Evolutionary conservation across 2,113 vertebrate genomes (phyloP), one percentile per base, ranked within the genome.

Genomic region (Pollimyrus isidori): DNA sequence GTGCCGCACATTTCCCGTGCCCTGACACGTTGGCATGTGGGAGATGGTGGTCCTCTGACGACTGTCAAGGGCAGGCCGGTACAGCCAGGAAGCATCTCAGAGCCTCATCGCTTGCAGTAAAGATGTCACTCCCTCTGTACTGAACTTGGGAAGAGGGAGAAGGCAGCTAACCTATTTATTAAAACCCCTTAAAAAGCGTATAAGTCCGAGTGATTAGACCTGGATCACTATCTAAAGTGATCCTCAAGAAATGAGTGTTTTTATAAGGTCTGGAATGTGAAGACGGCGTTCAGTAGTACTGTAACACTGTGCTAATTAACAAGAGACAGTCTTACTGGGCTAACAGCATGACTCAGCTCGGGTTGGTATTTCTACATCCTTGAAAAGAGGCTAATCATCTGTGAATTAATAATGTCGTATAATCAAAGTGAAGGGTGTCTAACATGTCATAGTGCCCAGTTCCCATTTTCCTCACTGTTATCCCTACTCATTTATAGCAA

Each of bases 261-360:
- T 87, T 39, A 45, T 65, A 87, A 62, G 52, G 56, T 87, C 56
- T 93, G 92, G 91, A 84, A 89, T 88, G 91, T 93, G 93, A 93
- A 93, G 93, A 92, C 91, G 93, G 90, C 90, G 92, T 89, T 92
- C 92, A 89, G 91, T 92, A 94, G 93, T 93, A 94, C 95, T 94
- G 95, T 95, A 94, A 94, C 94, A 94, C 93, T 92, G 92, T 89
- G 94, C 89, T 92, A 92, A 93, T 94, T 94, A 93, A 93, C 93
- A 93, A 92, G 90, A 92, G 93, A 93, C 92, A 92, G 93, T 94
- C 92, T 42, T 92, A 92, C 92, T 90, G 86, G 92, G 35, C 93
- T 92, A 91, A 91, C 92, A 91, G 91, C 91, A 42, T 42, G 73
- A 35, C 73, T 80, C 73, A 80, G 73, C 92, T 91, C 88, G 91